These are phyloP conservation scores for Heliocidaris tuberculata DNA, from an alignment of 35 echinoderm and acorn worm genomes.

Conservation along the genomic window DNA sequence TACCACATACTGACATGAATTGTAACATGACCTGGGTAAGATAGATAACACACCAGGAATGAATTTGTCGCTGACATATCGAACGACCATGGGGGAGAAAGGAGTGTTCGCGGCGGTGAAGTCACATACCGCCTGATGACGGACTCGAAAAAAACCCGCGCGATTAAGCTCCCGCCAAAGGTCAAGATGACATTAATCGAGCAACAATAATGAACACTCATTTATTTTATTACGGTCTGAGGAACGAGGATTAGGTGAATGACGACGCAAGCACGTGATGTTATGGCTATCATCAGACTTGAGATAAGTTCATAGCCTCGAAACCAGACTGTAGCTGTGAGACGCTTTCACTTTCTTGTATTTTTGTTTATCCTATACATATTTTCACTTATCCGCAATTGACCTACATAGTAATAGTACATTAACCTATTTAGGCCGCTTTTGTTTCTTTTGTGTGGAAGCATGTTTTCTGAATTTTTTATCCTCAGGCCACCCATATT, in stretches of 20 bases:
- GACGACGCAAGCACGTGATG: neutral
- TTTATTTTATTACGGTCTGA: neutral
- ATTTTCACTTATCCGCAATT: neutral
- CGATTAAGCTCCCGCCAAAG: neutral
- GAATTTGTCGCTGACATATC: constrained; percentile 39
- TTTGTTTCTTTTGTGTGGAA: too few relatives aligned
- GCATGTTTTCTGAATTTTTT: too few relatives aligned
- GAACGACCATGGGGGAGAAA: neutral
- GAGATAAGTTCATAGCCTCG: neutral
- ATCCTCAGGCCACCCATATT: too few relatives aligned
- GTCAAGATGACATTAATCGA: constrained; percentile 17
- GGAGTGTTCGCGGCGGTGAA: neutral
- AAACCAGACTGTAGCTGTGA: neutral
- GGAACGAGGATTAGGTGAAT: constrained; percentile 9
- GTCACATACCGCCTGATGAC: neutral
- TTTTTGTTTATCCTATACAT: neutral
- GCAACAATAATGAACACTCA: constrained; percentile 17
- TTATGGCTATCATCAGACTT: constrained; percentile 11
- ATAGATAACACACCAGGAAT: constrained; percentile 27
- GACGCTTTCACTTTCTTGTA: neutral
- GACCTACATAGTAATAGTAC: neutral
- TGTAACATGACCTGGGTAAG: constrained; percentile 11
- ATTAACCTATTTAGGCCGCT: neutral
- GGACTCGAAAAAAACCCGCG: neutral
- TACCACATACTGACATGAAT: constrained; percentile 30